Percentiles rank a stretch among this genome's conserved stretches.
Conservation (phyloP, 2,888 invertebrate genomes). For the Labia minor region DNA sequence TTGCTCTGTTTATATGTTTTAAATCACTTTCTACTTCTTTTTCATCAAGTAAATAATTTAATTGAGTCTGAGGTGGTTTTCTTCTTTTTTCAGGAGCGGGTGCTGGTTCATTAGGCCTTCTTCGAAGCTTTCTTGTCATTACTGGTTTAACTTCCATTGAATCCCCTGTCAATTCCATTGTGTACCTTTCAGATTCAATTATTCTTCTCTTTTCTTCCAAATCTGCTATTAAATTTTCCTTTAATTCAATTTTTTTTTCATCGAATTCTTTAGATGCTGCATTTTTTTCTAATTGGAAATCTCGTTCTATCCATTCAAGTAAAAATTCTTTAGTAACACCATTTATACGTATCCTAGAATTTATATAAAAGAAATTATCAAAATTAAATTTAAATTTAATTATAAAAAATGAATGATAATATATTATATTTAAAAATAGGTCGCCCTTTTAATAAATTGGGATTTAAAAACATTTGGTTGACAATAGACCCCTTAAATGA, state of each 20-base stretch:
- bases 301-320: constrained; percentile 75
- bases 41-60: constrained; percentile 81
- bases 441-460: too few species aligned
- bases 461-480: neutral
- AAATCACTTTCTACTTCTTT: constrained; percentile 80
- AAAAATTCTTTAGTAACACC: constrained; percentile 67
- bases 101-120: constrained; percentile 87
- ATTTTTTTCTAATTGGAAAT: constrained; percentile 78
- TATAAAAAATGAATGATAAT: neutral
- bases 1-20: constrained; percentile 54
- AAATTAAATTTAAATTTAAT: constrained; percentile 14
- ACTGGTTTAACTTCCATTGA: constrained; percentile 87
- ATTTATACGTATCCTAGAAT: constrained; percentile 51
- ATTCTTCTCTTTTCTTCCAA: constrained; percentile 84
- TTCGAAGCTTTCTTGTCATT: constrained; percentile 83
- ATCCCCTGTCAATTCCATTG: constrained; percentile 83
- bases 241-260: constrained; percentile 83
- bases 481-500: too few species aligned
- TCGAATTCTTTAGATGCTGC: constrained; percentile 86
- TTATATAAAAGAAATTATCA: neutral
- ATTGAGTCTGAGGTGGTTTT: constrained; percentile 69
- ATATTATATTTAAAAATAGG: too few species aligned
- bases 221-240: constrained; percentile 79
- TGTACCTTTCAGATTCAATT: constrained; percentile 77
- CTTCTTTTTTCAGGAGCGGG: constrained; percentile 75